Evolutionary conservation across 2,113 vertebrate species (phyloP), one percentile per base, ranked within the genome.

Genomic region (Cathartes aura): DNA sequence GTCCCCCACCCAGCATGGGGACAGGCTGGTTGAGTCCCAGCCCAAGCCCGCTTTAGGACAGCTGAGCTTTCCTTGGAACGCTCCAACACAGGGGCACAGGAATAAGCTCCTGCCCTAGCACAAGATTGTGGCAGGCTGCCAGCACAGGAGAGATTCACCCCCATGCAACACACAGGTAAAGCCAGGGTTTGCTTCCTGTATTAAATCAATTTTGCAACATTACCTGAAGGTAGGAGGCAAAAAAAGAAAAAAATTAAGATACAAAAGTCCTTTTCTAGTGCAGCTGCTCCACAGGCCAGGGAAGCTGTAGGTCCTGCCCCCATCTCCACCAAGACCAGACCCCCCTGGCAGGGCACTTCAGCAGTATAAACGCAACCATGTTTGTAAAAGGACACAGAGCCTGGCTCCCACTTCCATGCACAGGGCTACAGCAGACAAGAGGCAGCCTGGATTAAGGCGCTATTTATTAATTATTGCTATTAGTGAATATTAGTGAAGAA

Each of bases 181-280:
- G 8, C 47, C 73, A 34, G 45, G 18, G 11, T 62, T 55, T 74
- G 55, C 23, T 68, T 27, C 63, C 56, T 59, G 5, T 19, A 9
- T 8, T 4, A 30, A 55, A 12, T n/a, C 42, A 62, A 5, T 29
- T 78, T 53, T 50, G 38, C 48, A 74, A 12, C 11, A 17, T 59
- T 42, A 60, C 11, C n/a, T 67, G 47, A 23, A 64, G 0, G 0
- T 12, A 70, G 3, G 1, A 55, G 36, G 14, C 7, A 4, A 21
- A 7, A 36, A 12, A 15, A 36, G n/a, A 15, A 48, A 27, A 20
- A 11, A 30, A 19, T 38, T 38, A 38, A 38, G 38, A 38, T 38
- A 38, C 38, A 7, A 26, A 10, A 36, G 7, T 11, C 16, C 15
- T 50, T 36, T 42, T 75, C 14, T 45, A 36, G 11, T 22, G 34